Evolutionary conservation across 2,113 vertebrate genomes (phyloP).

Genomic region (Ctenodactylus gundi): DNA sequence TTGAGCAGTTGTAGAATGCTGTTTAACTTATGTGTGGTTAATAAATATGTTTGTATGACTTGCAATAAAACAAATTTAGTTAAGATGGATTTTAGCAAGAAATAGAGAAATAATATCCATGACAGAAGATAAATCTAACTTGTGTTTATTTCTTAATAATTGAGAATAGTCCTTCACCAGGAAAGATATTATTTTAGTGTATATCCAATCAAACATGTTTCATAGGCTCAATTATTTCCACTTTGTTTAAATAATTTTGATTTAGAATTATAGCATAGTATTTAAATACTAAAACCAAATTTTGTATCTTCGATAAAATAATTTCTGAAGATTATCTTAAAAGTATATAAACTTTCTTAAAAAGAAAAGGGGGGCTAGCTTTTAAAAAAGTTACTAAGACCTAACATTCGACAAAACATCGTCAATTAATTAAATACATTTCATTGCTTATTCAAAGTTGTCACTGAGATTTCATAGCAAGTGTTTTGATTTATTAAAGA

Average conservation of each 20-base stretch:
- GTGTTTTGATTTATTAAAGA: neutral
- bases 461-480: neutral
- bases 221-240: neutral
- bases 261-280: neutral
- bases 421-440: neutral
- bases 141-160: neutral
- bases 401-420: neutral
- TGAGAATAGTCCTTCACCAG: neutral
- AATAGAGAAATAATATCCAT: neutral
- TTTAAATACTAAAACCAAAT: neutral
- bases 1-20: neutral
- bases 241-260: constrained; percentile 35
- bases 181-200: constrained; percentile 17
- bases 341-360: neutral
- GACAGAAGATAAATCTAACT: neutral
- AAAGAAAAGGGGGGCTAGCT: neutral
- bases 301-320: neutral
- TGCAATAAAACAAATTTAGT: neutral
- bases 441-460: neutral
- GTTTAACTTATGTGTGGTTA: neutral
- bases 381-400: neutral
- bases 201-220: neutral
- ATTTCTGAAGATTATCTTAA: neutral
- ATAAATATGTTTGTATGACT: neutral
- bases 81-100: neutral